These are phyloP conservation scores for Melanotaenia trifasciata DNA, from an alignment of 2,797 vertebrate genomes.

Conservation along the genomic window DNA sequence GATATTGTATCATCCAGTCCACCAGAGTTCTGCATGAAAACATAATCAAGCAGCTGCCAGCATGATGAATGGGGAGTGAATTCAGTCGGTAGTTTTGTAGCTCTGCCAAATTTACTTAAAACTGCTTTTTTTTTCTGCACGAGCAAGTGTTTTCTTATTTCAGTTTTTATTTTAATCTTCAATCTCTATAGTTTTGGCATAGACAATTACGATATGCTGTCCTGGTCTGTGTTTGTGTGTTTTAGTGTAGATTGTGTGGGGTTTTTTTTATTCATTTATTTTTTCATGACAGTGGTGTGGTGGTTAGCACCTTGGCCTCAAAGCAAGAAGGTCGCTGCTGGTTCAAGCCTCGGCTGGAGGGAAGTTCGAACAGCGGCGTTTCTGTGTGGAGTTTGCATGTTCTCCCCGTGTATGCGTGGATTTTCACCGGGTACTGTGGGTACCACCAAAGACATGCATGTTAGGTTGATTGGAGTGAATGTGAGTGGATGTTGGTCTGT, in stretches of 20 bases:
- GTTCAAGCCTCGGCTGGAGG: no score
- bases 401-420: no score
- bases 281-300: no score
- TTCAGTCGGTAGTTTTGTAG: conserved; percentile 61
- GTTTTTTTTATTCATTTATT: no score
- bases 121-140: conserved; percentile 16
- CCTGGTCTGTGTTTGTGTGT: background rate
- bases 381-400: no score
- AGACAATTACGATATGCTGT: background rate
- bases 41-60: conserved; percentile 48
- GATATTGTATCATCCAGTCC: conserved; percentile 6
- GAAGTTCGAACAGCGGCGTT: no score
- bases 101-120: conserved; percentile 48
- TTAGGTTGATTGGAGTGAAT: no score
- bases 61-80: conserved; percentile 55
- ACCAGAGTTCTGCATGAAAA: conserved; percentile 37
- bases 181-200: background rate
- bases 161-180: background rate
- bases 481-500: no score
- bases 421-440: no score
- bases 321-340: no score
- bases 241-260: background rate
- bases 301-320: no score
- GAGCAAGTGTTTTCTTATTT: background rate
- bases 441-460: no score